Conservation (phyloP, 1,140 invertebrate species). For the Calephelis virginiensis region DNA sequence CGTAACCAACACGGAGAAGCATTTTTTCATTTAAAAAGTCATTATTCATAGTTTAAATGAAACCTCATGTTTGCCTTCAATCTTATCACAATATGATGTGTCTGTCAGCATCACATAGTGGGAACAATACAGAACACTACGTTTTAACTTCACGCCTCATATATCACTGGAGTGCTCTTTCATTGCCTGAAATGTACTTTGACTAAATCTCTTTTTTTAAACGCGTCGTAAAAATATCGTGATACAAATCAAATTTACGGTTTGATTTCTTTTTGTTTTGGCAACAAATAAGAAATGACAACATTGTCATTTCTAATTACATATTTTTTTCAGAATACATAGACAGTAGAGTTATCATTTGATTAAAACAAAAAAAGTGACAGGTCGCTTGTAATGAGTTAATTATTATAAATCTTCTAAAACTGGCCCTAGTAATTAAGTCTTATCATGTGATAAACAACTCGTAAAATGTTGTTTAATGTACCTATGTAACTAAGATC, state of each 20-base stretch:
- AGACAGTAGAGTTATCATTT: no score
- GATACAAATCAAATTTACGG: neutral
- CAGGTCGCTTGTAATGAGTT: no score
- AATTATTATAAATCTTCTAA: no score
- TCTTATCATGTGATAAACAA: no score
- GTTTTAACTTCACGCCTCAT: conserved; percentile 11
- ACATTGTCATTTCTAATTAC: no score
- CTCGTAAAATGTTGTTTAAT: no score
- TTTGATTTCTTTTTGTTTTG: neutral
- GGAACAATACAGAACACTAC: conserved; percentile 14
- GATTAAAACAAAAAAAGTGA: no score
- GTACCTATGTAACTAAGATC: no score
- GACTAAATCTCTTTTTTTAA: neutral
- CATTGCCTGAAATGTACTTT: neutral
- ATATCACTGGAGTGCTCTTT: conserved; percentile 11
- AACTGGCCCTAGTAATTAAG: no score
- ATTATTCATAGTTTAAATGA: neutral
- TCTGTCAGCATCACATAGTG: neutral
- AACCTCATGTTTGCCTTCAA: neutral
- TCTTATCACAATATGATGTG: neutral
- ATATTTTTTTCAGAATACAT: no score
- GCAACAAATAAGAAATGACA: neutral
- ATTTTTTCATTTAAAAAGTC: neutral
- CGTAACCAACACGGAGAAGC: no score
- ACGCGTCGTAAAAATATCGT: neutral